phyloP scores from a whole-genome alignment of 2,797 vertebrate genomes.

The Sebastes itinus region DNA sequence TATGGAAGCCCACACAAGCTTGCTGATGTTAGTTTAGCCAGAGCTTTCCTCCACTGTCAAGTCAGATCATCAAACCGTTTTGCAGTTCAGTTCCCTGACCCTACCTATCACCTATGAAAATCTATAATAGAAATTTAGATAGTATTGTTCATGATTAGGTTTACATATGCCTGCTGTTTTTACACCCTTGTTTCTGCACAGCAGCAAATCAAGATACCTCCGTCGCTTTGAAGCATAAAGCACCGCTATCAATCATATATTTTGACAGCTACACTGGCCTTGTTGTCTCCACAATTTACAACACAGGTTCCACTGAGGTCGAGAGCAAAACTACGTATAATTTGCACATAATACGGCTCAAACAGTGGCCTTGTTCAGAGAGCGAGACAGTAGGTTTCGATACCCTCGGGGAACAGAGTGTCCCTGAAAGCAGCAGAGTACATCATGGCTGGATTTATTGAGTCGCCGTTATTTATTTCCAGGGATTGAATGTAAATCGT shows the following conservation, averaged over 20 bases:
- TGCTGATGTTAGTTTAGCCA: neutral
- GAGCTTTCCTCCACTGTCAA: neutral
- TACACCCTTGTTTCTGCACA: neutral
- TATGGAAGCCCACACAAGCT: constrained; percentile 33
- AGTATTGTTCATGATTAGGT: neutral
- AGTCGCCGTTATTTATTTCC: neutral
- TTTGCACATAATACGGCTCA: neutral
- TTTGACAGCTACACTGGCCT: neutral
- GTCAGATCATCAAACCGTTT: neutral
- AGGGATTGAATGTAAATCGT: neutral
- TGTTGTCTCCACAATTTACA: neutral
- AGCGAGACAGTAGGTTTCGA: neutral
- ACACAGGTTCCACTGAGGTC: neutral
- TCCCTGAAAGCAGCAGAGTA: neutral
- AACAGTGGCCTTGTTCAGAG: neutral
- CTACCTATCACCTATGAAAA: neutral
- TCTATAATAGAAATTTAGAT: neutral
- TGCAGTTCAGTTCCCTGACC: neutral
- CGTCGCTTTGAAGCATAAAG: neutral
- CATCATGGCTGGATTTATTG: neutral
- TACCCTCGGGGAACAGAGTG: neutral
- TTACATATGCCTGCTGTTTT: neutral
- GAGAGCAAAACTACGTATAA: neutral
- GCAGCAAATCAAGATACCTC: neutral
- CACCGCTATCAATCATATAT: neutral